A percentile compares a stretch with the other conserved stretches of the same genome.
These are phyloP conservation scores for Lutjanus argentimaculatus DNA, from an alignment of 2,797 vertebrate genomes.

Conservation along the genomic window DNA sequence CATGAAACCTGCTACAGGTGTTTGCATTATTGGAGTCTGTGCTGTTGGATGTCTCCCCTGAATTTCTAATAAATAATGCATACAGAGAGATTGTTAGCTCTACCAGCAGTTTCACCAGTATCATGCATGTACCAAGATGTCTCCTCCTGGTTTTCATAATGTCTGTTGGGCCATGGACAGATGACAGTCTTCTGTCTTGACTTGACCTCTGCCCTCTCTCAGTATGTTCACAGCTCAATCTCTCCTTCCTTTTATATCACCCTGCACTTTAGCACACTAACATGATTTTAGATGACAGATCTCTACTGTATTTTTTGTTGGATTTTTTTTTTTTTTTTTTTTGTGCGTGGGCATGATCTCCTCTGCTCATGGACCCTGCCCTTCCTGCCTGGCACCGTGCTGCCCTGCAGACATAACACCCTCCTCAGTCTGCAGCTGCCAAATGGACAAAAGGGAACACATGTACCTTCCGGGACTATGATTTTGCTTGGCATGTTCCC, in stretches of 20 bases:
- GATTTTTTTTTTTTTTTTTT: background rate
- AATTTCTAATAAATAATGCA: background rate
- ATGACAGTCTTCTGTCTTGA: conserved; percentile 21
- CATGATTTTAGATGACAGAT: conserved; percentile 62
- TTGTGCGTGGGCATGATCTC: conserved; percentile 4
- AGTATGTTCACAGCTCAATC: conserved; percentile 20
- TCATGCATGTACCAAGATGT: background rate
- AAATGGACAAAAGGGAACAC: conserved; percentile 70
- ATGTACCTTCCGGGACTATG: conserved; percentile 61
- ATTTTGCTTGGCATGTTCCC: conserved; percentile 63
- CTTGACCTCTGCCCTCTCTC: conserved; percentile 26
- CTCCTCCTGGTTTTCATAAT: conserved; percentile 16
- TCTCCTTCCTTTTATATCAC: conserved; percentile 28
- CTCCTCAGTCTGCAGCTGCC: conserved; percentile 48
- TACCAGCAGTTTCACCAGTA: conserved; percentile 4
- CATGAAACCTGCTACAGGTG: background rate
- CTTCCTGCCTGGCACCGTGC: conserved; percentile 36
- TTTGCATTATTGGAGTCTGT: conserved; percentile 3
- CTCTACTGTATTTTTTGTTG: conserved; percentile 3
- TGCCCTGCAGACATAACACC: conserved; percentile 53
- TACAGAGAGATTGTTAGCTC: background rate
- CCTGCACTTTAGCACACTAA: conserved; percentile 41
- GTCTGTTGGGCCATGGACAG: background rate
- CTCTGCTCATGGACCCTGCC: conserved; percentile 4
- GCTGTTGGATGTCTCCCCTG: no score